Percentiles rank a stretch among this genome's conserved stretches.
Evolutionary conservation across 2,888 invertebrate species (phyloP).

Genomic region (Thecophora atra): DNA sequence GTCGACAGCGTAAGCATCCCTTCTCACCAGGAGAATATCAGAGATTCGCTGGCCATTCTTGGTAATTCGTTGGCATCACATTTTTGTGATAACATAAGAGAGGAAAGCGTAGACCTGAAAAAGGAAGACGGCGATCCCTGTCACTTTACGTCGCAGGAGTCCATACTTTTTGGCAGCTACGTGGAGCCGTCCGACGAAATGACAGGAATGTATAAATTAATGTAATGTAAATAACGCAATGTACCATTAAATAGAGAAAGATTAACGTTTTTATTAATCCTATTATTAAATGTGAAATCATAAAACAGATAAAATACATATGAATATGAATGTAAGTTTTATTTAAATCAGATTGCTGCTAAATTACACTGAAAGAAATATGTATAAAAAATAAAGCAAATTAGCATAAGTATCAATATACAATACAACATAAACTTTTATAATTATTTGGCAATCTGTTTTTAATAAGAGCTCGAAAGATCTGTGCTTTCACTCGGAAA

Average conservation of each 20-base stretch:
- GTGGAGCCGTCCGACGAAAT: constrained; percentile 26
- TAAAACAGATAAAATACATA: not conserved
- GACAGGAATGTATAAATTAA: constrained; percentile 39
- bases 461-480: not conserved
- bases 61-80: constrained; percentile 48
- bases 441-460: constrained; percentile 14
- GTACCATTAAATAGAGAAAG: not conserved
- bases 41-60: constrained; percentile 42
- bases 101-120: not conserved
- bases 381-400: too few species aligned
- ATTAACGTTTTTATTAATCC: not conserved
- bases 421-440: not conserved
- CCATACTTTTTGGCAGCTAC: constrained; percentile 44
- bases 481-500: too few species aligned
- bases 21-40: constrained; percentile 17
- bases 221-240: constrained; percentile 33
- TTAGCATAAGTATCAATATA: too few species aligned
- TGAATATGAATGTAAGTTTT: not conserved
- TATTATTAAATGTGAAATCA: not conserved
- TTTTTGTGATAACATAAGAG: constrained; percentile 28
- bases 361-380: too few species aligned
- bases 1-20: not conserved
- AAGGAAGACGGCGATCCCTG: too few species aligned
- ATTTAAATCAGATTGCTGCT: too few species aligned
- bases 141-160: constrained; percentile 16